Evolutionary conservation across 2,113 vertebrate species (phyloP), one percentile per base, ranked within the genome.

Genomic region (Thoracochromis brauschi): DNA sequence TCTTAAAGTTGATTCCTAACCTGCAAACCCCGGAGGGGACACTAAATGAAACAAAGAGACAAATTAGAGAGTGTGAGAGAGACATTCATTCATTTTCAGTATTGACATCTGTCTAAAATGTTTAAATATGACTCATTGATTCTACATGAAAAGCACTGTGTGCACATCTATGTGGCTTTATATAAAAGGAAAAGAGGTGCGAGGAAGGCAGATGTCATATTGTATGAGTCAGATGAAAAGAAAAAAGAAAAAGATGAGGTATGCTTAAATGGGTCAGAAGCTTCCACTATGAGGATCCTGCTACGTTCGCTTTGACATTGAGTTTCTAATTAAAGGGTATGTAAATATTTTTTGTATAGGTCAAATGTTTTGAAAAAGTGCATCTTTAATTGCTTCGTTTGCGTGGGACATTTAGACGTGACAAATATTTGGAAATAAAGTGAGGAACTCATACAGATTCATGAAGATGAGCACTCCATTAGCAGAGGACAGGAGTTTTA

Each of bases 101-200:
- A 31, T 73, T 58, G 85, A 78, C 51, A 63, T 86, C 31, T 88
- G 84, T 88, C 79, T 84, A 42, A 82, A 85, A 82, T 57, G 38
- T 68, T 87, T 83, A 87, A 90, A 91, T 57, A 78, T 91, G 85
- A 89, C 49, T 88, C 90, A 87, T 51, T 87, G 86, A 83, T 53
- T 63, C 35, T 86, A 68, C 71, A 51, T 90, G 71, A 93, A 86
- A 71, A 81, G 60, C 33, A 54, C 14, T 81, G n/a, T 81, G 82
- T 88, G 42, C 51, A 81, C 42, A 84, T 60, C 53, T 16, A 45
- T 73, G 78, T 42, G 63, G 68, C 63, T 35, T 45, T 63, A 51
- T 83, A 81, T 53, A 83, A 86, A 63, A 16, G 21, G 81, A 88
- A 86, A 51, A 63, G 54, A 80, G 35, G 71, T 85, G 38, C 17